These are phyloP conservation scores for Carlito syrichta DNA, from an alignment of 2,113 vertebrate genomes.

Conservation along the genomic window DNA sequence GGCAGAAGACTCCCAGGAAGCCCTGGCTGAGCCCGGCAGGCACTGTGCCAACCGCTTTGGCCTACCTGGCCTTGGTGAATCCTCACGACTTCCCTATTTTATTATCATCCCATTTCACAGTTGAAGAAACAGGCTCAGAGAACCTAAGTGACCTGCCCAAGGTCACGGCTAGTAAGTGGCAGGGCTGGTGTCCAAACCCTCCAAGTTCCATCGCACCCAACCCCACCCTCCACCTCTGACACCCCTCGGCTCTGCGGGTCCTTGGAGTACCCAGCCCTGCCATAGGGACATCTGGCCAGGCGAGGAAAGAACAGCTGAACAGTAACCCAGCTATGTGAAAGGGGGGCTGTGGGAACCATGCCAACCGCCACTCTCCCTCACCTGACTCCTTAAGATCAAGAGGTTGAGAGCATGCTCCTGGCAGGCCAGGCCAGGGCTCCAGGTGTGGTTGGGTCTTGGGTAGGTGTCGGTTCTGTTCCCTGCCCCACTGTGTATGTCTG, in stretches of 20 bases:
- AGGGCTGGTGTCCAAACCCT: neutral
- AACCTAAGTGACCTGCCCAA: neutral
- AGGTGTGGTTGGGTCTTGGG: neutral
- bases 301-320: neutral
- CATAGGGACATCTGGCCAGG: too few species aligned
- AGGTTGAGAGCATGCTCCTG: neutral
- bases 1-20: fast-evolving
- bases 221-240: too few species aligned
- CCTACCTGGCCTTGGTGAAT: neutral
- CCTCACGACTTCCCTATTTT: neutral
- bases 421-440: neutral
- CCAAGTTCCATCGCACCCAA: neutral
- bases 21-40: neutral
- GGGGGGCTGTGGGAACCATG: too few species aligned
- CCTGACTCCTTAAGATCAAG: neutral
- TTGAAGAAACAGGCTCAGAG: neutral
- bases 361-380: neutral
- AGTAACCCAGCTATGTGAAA: neutral
- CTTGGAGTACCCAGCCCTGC: neutral
- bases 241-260: neutral
- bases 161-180: neutral
- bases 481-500: neutral
- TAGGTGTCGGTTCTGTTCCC: neutral
- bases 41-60: neutral
- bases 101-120: neutral